These are phyloP conservation scores for Ophion slaviceki DNA, from an alignment of 2,888 invertebrate genomes.

Conservation along the genomic window DNA sequence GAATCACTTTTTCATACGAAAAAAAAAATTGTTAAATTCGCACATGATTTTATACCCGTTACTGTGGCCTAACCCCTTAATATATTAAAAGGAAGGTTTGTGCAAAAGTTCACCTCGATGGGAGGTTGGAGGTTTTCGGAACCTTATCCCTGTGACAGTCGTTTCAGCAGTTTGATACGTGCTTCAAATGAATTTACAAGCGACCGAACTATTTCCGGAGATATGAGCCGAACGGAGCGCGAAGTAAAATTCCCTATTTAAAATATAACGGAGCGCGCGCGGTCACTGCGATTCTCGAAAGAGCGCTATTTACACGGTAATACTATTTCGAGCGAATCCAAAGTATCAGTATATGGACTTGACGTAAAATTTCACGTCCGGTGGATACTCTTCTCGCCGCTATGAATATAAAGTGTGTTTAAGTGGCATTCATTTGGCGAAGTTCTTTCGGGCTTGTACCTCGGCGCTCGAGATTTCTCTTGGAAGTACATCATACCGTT, in stretches of 20 bases:
- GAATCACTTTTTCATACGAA: too few relatives aligned
- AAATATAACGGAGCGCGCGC: background rate
- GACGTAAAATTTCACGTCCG: background rate
- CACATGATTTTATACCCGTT: too few relatives aligned
- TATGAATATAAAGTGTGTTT: slow-evolving; percentile 11
- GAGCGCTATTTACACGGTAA: background rate
- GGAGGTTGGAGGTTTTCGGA: too few relatives aligned
- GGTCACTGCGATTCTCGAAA: background rate
- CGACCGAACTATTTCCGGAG: background rate
- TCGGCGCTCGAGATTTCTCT: background rate
- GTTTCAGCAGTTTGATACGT: background rate
- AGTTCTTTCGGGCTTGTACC: background rate
- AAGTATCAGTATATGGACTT: slow-evolving; percentile 1
- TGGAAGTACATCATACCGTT: background rate
- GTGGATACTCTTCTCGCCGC: background rate
- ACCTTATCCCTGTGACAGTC: background rate
- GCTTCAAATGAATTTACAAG: background rate
- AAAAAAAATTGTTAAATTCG: too few relatives aligned
- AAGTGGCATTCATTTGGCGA: background rate
- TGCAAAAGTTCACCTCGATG: background rate
- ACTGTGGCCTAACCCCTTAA: too few relatives aligned
- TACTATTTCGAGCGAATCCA: background rate
- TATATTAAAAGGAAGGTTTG: too few relatives aligned
- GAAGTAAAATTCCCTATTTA: background rate
- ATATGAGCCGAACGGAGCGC: background rate